These are phyloP conservation scores for Himalopsyche anomala DNA, from an alignment of 2,888 invertebrate genomes.

Conservation along the genomic window DNA sequence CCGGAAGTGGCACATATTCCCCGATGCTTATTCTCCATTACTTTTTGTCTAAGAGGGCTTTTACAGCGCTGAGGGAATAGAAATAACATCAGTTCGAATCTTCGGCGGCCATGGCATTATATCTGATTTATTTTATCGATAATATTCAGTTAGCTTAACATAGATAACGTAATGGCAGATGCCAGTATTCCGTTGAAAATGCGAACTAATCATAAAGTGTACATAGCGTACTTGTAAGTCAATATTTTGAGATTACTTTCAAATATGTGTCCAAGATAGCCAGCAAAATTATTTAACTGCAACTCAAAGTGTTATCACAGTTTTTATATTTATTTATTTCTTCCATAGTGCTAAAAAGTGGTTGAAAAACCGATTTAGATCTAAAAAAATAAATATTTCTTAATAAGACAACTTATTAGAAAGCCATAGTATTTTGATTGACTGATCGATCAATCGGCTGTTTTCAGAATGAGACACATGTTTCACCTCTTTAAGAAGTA, in stretches of 20 bases:
- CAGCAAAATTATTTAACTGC: not conserved
- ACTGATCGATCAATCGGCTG: no score
- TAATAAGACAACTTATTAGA: no score
- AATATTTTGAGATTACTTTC: not conserved
- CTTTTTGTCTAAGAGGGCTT: slow-evolving; percentile 5
- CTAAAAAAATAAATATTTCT: no score
- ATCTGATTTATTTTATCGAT: slow-evolving; percentile 35
- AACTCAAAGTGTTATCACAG: not conserved
- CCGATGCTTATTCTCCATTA: not conserved
- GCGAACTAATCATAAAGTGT: not conserved
- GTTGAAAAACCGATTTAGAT: no score
- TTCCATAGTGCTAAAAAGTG: no score
- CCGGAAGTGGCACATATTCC: slow-evolving; percentile 34
- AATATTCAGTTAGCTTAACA: slow-evolving; percentile 3
- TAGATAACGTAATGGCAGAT: slow-evolving; percentile 18
- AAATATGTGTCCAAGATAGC: no score
- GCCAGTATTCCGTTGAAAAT: slow-evolving; percentile 22
- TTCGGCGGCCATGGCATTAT: not conserved
- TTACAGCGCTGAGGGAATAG: not conserved
- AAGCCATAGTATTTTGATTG: no score
- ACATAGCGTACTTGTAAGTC: not conserved
- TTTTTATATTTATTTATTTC: not conserved
- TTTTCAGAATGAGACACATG: no score
- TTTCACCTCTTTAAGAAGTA: no score
- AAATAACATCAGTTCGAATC: slow-evolving; percentile 4